A percentile compares a stretch with the other conserved stretches of the same genome.
Conservation (phyloP, 2,113 vertebrate species). For the Nothocercus nigrocapillus region DNA sequence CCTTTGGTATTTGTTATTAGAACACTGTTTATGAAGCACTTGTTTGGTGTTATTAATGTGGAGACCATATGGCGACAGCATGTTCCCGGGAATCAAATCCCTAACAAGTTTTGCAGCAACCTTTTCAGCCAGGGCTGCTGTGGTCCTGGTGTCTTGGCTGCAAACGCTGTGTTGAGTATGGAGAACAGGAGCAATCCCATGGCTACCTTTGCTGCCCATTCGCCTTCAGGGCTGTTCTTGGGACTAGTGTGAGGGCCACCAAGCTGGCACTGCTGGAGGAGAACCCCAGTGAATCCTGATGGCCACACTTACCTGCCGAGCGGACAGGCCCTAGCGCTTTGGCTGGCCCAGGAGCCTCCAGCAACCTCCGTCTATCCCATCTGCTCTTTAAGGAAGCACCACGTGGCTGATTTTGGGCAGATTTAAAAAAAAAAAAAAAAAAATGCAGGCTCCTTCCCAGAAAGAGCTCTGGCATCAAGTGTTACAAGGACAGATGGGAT, state of each 20-base stretch:
- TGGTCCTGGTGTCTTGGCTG: neutral
- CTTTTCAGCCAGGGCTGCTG: conserved; percentile 12
- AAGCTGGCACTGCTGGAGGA: neutral
- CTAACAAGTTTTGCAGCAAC: conserved; percentile 23
- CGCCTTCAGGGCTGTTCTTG: neutral
- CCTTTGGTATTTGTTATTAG: conserved; percentile 69
- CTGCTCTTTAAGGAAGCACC: neutral
- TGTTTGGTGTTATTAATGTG: conserved; percentile 54
- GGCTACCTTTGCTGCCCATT: neutral
- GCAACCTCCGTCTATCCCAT: neutral
- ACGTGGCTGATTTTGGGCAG: neutral
- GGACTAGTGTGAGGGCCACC: neutral
- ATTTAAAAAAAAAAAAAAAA: neutral
- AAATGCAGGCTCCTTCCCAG: neutral
- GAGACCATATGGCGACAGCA: conserved; percentile 47
- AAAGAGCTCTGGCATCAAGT: neutral
- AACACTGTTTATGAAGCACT: conserved; percentile 60
- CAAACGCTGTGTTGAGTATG: neutral
- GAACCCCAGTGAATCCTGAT: neutral
- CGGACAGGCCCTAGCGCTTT: neutral
- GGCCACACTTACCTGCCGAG: neutral
- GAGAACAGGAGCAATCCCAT: neutral
- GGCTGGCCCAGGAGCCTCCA: conserved; percentile 7
- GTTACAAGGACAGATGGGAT: neutral
- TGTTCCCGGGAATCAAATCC: conserved; percentile 47